Evolutionary conservation across 2,797 vertebrate species (phyloP).

Genomic region (Selene dorsalis): DNA sequence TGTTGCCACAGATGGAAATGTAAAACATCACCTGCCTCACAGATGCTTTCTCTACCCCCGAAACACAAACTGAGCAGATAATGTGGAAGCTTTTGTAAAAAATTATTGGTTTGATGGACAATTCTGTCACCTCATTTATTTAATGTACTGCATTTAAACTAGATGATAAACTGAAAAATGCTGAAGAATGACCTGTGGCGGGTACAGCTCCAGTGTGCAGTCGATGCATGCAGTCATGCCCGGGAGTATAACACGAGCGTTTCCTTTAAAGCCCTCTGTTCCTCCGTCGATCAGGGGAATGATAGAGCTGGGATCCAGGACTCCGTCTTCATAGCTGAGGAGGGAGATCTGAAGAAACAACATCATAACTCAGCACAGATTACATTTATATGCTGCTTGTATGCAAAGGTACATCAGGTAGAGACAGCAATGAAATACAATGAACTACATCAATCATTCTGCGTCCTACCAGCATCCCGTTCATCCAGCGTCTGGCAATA

Average conservation of each 20-base stretch:
- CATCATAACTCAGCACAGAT: neutral
- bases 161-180: neutral
- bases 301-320: slow-evolving; percentile 93
- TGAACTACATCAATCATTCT: neutral
- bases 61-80: slow-evolving; percentile 3
- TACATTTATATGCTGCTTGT: neutral
- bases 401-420: neutral
- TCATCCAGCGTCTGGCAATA: slow-evolving; percentile 97
- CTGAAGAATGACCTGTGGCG: slow-evolving; percentile 87
- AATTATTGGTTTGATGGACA: neutral
- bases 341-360: slow-evolving; percentile 89
- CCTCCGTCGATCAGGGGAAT: slow-evolving; percentile 96
- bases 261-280: slow-evolving; percentile 98
- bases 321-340: slow-evolving; percentile 92
- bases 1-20: slow-evolving; percentile 28
- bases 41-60: neutral
- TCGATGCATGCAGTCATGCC: slow-evolving; percentile 98
- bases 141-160: neutral
- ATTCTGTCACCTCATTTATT: neutral
- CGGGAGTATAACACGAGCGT: slow-evolving; percentile 93
- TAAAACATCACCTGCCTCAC: slow-evolving; percentile 13
- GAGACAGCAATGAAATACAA: neutral
- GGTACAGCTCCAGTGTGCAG: slow-evolving; percentile 95
- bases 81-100: neutral
- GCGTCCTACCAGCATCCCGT: slow-evolving; percentile 94